Base-by-base conservation (phyloP, 2,888 invertebrate genomes). In the Synergus umbraculus region DNA sequence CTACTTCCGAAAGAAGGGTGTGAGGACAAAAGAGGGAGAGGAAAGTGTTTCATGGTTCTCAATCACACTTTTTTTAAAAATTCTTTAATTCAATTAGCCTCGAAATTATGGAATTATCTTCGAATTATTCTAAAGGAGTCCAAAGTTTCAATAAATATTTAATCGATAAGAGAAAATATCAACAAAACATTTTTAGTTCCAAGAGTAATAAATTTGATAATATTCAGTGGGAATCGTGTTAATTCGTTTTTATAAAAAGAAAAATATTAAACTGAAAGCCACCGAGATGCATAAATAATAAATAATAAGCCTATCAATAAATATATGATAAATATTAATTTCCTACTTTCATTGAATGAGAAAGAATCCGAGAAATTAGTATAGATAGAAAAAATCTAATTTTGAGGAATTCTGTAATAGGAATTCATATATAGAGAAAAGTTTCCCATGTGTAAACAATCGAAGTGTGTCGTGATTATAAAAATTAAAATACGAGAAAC, bases 401-500 rank as follows among this genome's bases (percentile, higher is more conserved):
- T 29, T 29, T 29, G 12, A 13, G 13, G 63, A 63, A 63, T 63
- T 63, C 12, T 10, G 22, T 60, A 60, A 22, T 60, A 22, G 22
- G 12, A 60, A 22, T 5, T n/a, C 5, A 60, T 29, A 29, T 13
- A 10, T 63, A 12, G 10, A 63, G 63, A 63, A 63, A 29, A 63
- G 1, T 63, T 63, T 22, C 13, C 12, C 22, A 63, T 63, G 22
- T 13, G 29, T 29, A 12, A 13, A 12, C 29, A 29, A 63, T 44
- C 44, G 54, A 43, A 76, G 41, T 76, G n/a, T 76, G n/a, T 76
- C 63, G 63, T 58, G 58, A 64, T 76, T 76, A 81, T 83, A 86
- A 86, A 86, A 88, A 89, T 88, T 84, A 87, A 88, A 89, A 88
- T 86, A 85, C 85, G 83, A 83, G 86, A 88, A 89, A 90, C 86